A percentile compares a stretch with the other conserved stretches of the same genome.
These are phyloP conservation scores for Gulo gulo DNA, from an alignment of 2,113 vertebrate genomes.

Conservation along the genomic window DNA sequence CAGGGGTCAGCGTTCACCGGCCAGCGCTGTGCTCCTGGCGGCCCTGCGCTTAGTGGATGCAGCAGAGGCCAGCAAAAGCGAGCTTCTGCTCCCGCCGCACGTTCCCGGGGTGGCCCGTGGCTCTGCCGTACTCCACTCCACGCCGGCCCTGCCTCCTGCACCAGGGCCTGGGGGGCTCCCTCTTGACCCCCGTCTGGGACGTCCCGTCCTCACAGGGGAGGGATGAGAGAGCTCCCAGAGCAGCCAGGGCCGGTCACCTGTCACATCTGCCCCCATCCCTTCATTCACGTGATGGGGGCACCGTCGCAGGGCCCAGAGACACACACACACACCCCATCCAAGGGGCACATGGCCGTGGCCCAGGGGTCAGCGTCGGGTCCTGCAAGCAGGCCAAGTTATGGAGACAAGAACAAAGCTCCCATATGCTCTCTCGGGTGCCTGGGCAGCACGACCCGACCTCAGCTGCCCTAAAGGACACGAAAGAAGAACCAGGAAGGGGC, in stretches of 20 bases:
- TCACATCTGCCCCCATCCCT: not conserved
- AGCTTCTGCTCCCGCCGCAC: fast-evolving
- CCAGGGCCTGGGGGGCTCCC: too few relatives aligned
- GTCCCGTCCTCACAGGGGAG: not conserved
- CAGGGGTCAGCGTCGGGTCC: not conserved
- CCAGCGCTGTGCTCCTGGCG: not conserved
- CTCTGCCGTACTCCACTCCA: not conserved
- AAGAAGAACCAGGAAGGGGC: not conserved
- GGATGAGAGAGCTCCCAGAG: not conserved
- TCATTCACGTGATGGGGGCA: not conserved
- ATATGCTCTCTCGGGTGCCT: fast-evolving
- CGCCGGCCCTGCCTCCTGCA: not conserved
- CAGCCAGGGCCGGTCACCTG: not conserved
- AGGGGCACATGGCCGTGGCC: fast-evolving
- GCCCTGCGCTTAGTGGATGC: not conserved
- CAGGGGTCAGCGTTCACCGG: not conserved
- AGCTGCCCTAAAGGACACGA: not conserved
- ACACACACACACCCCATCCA: fast-evolving
- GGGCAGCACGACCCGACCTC: not conserved
- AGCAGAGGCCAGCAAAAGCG: not conserved
- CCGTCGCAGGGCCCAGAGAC: not conserved
- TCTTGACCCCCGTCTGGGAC: too few relatives aligned
- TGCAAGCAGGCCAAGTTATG: not conserved
- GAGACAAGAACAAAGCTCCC: not conserved
- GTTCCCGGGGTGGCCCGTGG: fast-evolving